A percentile compares a stretch with the other conserved stretches of the same genome.
These are phyloP conservation scores for Limnephilus rhombicus DNA, from an alignment of 2,888 invertebrate genomes.

Conservation along the genomic window DNA sequence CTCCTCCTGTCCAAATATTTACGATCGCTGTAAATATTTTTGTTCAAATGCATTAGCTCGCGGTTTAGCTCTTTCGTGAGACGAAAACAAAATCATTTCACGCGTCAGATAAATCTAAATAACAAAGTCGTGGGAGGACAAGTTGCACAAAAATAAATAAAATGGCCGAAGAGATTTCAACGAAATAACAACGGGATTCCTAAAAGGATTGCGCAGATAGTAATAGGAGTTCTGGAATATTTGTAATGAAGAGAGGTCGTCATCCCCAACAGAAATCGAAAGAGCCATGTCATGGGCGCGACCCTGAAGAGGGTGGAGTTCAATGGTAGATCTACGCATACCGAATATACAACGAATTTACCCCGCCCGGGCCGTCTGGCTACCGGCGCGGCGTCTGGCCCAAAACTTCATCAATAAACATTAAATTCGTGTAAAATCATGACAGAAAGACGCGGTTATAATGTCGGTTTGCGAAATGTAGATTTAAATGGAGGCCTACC, in stretches of 20 bases:
- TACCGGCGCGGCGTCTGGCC: neutral
- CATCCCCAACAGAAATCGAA: conserved; percentile 33
- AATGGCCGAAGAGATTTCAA: neutral
- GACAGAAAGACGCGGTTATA: neutral
- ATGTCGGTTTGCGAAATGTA: neutral
- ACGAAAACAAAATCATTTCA: neutral
- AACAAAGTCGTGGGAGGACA: neutral
- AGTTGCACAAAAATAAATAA: conserved; percentile 10
- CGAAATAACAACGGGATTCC: neutral
- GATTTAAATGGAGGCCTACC: conserved; percentile 33
- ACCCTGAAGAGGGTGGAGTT: conserved; percentile 52
- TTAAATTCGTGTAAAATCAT: conserved; percentile 3
- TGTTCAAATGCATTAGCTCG: neutral
- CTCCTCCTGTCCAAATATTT: neutral
- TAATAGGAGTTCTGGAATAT: neutral
- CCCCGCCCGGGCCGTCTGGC: conserved; percentile 20
- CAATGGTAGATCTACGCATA: conserved; percentile 35
- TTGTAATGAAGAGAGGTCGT: neutral
- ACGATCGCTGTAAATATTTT: neutral
- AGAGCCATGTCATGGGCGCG: conserved; percentile 48
- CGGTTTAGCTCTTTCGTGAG: neutral
- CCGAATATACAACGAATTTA: conserved; percentile 32
- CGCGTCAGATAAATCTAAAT: neutral
- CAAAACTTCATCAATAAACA: conserved; percentile 3
- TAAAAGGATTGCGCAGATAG: neutral